Base-by-base conservation (phyloP, 1,140 invertebrate genomes). In the Brachionus manjavacas region DNA sequence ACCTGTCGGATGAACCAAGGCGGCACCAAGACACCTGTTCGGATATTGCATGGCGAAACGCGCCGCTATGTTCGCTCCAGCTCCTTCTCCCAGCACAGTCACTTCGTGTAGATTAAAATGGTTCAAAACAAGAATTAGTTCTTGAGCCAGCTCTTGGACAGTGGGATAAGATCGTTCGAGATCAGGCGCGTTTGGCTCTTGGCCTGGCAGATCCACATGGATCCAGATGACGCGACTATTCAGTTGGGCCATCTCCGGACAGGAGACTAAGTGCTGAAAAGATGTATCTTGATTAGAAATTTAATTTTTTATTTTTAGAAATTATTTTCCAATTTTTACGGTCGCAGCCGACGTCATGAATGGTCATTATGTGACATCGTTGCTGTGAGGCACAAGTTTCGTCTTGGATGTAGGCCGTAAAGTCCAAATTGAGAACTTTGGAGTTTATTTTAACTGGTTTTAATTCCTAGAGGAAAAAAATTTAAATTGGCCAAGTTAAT, bases 341-440 rank as follows among this genome's bases (percentile, higher is more conserved):
- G 89, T 95, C 95, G 87, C 93, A 94, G 88, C 95, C 95, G 85
- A 96, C 91, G 88, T 96, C 95, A 89, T 96, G 95, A 6, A 96
- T 94, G n/a, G 95, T 96, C 28, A 96, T 89, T 88, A 96, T 94
- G 46, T 84, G 41, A 31, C 84, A 84, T 84, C 60, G 35, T 52
- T 68, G 81, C n/a, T 68, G 60, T 35, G 81, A 35, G 6, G 68
- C 8, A 31, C 43, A 49, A 14, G 64, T 41, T 55, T 84, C 81
- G 64, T 84, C 68, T 55, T 84, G 64, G 25, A 84, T 43, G 28
- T 16, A 46, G n/a, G 20, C 81, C 3, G 41, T 74, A 46, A 46
- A 84, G n/a, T 49, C 23, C 25, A 84, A 74, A 43, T 72, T 72
- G 4, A 84, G 35, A 25, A 31, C 70, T 41, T 84, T 52, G 16